Conservation (phyloP, 1,140 invertebrate species). For the Caligus rogercresseyi region DNA sequence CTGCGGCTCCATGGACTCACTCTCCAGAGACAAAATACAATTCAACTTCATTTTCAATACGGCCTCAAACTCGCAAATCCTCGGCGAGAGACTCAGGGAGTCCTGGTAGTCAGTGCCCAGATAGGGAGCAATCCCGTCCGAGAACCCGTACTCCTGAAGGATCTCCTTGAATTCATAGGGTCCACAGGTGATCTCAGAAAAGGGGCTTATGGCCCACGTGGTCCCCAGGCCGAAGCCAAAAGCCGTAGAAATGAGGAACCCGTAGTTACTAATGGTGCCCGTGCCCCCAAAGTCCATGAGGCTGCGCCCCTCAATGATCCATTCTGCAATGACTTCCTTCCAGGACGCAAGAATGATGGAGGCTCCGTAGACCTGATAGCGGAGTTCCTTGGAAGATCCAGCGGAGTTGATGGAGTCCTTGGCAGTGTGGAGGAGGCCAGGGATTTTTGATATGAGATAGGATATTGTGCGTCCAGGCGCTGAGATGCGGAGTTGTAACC, state of each 20-base stretch:
- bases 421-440: neutral
- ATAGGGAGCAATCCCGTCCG: neutral
- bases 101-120: neutral
- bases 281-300: neutral
- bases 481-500: neutral
- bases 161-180: neutral
- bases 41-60: neutral
- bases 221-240: neutral
- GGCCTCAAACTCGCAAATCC: neutral
- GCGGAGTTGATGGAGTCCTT: neutral
- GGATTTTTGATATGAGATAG: neutral
- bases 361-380: neutral
- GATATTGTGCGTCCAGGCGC: neutral
- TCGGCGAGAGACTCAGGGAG: neutral
- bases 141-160: neutral
- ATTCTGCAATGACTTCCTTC: neutral
- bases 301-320: neutral
- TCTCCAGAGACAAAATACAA: neutral
- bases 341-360: neutral
- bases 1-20: neutral
- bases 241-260: neutral
- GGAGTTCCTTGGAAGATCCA: neutral
- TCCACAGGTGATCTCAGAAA: neutral
- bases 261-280: neutral
- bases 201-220: neutral